phyloP scores from a whole-genome alignment of 30 jellyfish, hydroid and myxozoan genomes.

The Clytia hemisphaerica region DNA sequence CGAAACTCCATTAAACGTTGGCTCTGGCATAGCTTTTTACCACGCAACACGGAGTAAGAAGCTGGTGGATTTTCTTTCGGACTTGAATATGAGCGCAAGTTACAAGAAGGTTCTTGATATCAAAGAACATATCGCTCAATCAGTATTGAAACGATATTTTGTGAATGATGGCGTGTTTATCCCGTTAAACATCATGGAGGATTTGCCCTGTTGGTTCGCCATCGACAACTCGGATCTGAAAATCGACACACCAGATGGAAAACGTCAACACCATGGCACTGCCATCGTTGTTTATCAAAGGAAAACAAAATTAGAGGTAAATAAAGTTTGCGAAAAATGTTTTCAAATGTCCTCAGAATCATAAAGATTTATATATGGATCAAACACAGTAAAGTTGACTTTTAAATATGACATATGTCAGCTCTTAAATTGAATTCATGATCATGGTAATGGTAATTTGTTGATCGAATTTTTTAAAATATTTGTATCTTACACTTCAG shows the following conservation, averaged over 20 bases:
- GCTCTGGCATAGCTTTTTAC: neutral
- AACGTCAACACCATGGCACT: conserved; percentile 11
- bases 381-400: too few relatives aligned
- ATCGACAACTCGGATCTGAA: conserved; percentile 18
- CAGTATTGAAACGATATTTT: neutral
- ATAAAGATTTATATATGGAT: too few relatives aligned
- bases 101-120: conserved; percentile 7
- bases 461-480: too few relatives aligned
- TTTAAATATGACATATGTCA: too few relatives aligned
- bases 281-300: too few relatives aligned
- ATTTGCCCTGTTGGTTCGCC: neutral
- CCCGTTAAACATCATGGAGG: neutral
- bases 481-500: too few relatives aligned
- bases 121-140: neutral
- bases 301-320: too few relatives aligned
- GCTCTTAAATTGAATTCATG: too few relatives aligned
- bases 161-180: conserved; percentile 12
- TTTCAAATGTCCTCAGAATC: too few relatives aligned
- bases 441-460: too few relatives aligned
- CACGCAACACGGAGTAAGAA: neutral
- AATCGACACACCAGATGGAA: conserved; percentile 25
- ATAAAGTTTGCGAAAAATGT: too few relatives aligned
- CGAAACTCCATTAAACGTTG: conserved; percentile 4
- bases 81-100: neutral
- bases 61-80: conserved; percentile 12